phyloP scores from a whole-genome alignment of 2,113 vertebrate species.

The Daubentonia madagascariensis region DNA sequence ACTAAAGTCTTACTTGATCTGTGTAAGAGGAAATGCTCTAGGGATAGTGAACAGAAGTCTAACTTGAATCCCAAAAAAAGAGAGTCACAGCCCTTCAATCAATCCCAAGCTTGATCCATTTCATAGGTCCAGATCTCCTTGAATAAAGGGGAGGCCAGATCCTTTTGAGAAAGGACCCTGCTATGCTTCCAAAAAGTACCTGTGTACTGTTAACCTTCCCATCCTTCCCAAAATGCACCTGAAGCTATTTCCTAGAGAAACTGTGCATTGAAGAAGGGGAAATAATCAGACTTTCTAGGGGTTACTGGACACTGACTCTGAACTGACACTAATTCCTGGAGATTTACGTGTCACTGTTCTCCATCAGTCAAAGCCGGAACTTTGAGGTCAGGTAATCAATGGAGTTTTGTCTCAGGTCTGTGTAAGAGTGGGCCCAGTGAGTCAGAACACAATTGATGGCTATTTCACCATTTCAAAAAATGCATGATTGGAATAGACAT shows the following conservation, averaged over 20 bases:
- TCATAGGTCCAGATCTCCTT: not conserved
- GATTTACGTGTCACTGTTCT: not conserved
- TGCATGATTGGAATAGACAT: not conserved
- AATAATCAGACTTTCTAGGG: not conserved
- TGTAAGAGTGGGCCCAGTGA: too few species aligned
- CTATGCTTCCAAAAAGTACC: not conserved
- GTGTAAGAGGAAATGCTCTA: not conserved
- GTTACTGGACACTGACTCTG: not conserved
- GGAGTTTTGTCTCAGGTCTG: not conserved
- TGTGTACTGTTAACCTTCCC: not conserved
- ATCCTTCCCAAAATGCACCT: not conserved
- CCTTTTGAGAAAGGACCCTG: not conserved
- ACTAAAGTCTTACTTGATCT: not conserved
- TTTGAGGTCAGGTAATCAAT: not conserved
- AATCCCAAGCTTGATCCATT: not conserved
- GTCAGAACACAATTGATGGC: not conserved
- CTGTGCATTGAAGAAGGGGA: not conserved
- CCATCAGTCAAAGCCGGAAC: not conserved
- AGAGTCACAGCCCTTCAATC: not conserved
- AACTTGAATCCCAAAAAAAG: not conserved
- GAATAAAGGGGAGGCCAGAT: not conserved
- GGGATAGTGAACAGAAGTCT: not conserved
- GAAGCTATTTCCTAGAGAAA: not conserved
- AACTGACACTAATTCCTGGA: not conserved
- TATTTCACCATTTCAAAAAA: not conserved